These are phyloP conservation scores for Nyctibius bracteatus DNA, from an alignment of 2,113 vertebrate species.

Conservation along the genomic window DNA sequence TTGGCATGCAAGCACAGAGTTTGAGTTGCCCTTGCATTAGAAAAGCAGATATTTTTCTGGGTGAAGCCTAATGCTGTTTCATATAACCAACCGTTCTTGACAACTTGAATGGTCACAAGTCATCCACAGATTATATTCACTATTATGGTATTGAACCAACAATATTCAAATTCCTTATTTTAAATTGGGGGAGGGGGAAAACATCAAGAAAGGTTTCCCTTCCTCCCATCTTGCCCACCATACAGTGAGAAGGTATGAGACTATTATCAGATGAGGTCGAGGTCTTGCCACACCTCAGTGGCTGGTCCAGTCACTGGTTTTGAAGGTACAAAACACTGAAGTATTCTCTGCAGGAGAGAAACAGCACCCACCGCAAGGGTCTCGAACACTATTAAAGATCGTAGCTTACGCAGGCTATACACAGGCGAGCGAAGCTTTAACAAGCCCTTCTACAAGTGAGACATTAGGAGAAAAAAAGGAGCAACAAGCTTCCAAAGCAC, in stretches of 20 bases:
- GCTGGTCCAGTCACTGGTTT: neutral
- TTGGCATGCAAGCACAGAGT: neutral
- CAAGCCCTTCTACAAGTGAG: neutral
- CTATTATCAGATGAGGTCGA: neutral
- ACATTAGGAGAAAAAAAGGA: neutral
- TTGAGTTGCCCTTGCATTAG: neutral
- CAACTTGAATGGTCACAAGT: neutral
- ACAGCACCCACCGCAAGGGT: neutral
- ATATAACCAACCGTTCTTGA: neutral
- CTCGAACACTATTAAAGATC: neutral
- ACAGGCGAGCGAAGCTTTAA: neutral
- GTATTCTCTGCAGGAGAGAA: neutral
- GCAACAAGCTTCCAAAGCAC: neutral
- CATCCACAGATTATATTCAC: neutral
- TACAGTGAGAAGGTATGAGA: neutral
- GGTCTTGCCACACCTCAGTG: neutral
- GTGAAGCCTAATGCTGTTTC: neutral
- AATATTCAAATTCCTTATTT: neutral
- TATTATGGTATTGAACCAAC: rapidly evolving
- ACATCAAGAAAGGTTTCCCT: neutral
- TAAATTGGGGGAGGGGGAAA: neutral
- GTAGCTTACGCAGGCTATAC: neutral
- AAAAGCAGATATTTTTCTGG: neutral
- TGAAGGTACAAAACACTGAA: neutral
- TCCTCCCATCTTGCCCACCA: neutral